Evolutionary conservation across 2,888 invertebrate genomes (phyloP).

Genomic region (Dryobota labecula): DNA sequence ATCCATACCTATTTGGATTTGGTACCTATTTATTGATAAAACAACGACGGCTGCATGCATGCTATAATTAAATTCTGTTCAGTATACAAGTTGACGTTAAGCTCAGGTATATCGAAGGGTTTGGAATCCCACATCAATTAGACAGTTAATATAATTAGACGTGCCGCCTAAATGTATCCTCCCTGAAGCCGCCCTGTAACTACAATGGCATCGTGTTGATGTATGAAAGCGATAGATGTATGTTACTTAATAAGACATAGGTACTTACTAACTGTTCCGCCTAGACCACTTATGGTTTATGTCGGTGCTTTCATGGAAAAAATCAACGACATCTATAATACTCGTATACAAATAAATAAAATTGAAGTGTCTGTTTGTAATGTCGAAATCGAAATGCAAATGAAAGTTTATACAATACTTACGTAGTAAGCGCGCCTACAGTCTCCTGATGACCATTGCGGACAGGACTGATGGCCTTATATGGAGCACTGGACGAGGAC

Average conservation of each 20-base stretch:
- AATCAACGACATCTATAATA: too few species aligned
- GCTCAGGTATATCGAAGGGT: not conserved
- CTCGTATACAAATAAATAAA: too few species aligned
- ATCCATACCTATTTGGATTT: not conserved
- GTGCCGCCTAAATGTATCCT: not conserved
- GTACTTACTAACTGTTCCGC: not conserved
- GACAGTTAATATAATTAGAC: constrained; percentile 3
- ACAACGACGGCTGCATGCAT: not conserved
- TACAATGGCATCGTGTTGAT: not conserved
- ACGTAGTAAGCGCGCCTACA: too few species aligned
- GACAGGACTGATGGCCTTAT: too few species aligned
- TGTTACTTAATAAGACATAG: not conserved
- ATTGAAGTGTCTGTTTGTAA: too few species aligned
- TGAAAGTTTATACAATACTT: too few species aligned
- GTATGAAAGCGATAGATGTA: not conserved
- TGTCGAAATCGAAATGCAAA: too few species aligned
- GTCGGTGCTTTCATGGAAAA: not conserved
- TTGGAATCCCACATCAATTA: constrained; percentile 12
- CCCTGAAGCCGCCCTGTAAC: too few species aligned
- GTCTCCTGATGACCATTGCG: too few species aligned
- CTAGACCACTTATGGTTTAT: not conserved
- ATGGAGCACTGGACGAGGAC: too few species aligned
- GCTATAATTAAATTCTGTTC: constrained; percentile 1
- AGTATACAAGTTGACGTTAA: not conserved
- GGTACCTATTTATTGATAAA: not conserved